These are phyloP conservation scores for Thalassarche chlororhynchos DNA, from an alignment of 2,113 vertebrate genomes.

Conservation along the genomic window DNA sequence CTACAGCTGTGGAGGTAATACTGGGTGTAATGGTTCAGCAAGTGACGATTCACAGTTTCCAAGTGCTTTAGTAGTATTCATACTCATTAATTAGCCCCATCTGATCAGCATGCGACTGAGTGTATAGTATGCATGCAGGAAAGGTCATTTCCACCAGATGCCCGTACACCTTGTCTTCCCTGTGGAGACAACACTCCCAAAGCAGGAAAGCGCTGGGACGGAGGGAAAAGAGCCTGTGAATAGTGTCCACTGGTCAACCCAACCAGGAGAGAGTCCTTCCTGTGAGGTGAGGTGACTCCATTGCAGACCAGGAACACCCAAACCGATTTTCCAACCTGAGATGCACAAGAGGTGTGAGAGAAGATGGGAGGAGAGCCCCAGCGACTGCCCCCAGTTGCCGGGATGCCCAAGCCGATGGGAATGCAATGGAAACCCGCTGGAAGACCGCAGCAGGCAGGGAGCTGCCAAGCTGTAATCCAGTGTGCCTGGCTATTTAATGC, in stretches of 20 bases:
- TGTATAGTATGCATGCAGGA: neutral
- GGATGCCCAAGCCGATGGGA: neutral
- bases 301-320: neutral
- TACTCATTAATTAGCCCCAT: neutral
- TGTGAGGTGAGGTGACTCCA: rapidly evolving
- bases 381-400: rapidly evolving
- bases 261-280: neutral
- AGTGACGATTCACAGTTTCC: neutral
- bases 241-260: neutral
- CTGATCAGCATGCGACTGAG: neutral
- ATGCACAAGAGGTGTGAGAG: neutral
- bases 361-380: neutral
- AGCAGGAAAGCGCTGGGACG: neutral
- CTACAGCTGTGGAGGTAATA: neutral
- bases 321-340: neutral
- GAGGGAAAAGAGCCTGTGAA: neutral
- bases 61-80: neutral
- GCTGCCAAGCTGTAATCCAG: neutral
- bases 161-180: neutral
- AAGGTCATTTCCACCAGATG: neutral
- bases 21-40: neutral
- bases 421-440: rapidly evolving
- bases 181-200: neutral
- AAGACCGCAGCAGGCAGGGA: neutral
- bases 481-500: neutral